These are phyloP conservation scores for Rosalia funebris DNA, from an alignment of 2,888 invertebrate species.

Conservation along the genomic window DNA sequence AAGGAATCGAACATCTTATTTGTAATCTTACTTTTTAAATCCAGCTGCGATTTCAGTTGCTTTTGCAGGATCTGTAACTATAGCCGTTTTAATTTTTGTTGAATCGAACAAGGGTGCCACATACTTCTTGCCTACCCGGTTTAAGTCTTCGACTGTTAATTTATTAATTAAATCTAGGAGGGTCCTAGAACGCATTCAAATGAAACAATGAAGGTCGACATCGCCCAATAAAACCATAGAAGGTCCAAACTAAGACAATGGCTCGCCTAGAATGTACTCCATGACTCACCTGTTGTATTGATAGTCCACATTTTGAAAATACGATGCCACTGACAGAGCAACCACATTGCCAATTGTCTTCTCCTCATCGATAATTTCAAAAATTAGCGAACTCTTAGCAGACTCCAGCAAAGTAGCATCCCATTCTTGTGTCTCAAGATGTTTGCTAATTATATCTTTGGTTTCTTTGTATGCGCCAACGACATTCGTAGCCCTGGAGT, in stretches of 20 bases:
- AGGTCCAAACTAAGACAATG: no score
- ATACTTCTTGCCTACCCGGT: slow-evolving; percentile 77
- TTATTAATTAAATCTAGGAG: slow-evolving; percentile 73
- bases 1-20: neutral
- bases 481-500: slow-evolving; percentile 82
- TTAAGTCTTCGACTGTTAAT: slow-evolving; percentile 73
- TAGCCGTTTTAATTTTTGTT: slow-evolving; percentile 70
- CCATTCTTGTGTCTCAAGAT: slow-evolving; percentile 73
- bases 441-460: slow-evolving; percentile 76
- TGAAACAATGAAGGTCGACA: no score
- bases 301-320: slow-evolving; percentile 74
- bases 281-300: slow-evolving; percentile 74
- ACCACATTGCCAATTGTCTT: slow-evolving; percentile 81
- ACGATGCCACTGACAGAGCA: slow-evolving; percentile 76
- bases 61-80: slow-evolving; percentile 83
- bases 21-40: slow-evolving; percentile 70
- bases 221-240: no score
- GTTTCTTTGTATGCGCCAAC: slow-evolving; percentile 83
- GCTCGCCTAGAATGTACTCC: no score
- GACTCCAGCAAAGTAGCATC: slow-evolving; percentile 81
- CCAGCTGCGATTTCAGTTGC: slow-evolving; percentile 73
- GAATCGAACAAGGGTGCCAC: slow-evolving; percentile 75
- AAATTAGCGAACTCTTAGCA: slow-evolving; percentile 87
- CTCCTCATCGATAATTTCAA: slow-evolving; percentile 84
- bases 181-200: slow-evolving; percentile 66